Evolutionary conservation across 2,797 vertebrate genomes (phyloP).

Genomic region (Xyrichtys novacula): DNA sequence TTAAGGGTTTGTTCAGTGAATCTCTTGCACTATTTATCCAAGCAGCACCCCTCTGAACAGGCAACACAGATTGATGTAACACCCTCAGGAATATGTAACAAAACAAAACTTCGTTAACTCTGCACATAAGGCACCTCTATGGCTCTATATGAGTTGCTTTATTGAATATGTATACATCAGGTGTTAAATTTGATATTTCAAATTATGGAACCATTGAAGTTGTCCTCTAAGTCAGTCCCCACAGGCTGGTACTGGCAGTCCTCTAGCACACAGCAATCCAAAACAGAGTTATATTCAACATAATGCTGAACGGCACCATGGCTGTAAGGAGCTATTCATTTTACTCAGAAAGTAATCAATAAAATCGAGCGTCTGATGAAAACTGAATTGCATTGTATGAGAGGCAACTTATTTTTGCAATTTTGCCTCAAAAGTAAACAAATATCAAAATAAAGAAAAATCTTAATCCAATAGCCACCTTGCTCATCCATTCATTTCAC

Average conservation of each 20-base stretch:
- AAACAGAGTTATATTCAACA: conserved; percentile 3
- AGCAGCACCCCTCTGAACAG: too few species aligned
- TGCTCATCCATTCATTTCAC: conserved; percentile 56
- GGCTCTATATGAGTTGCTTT: background rate
- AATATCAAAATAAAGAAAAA: conserved; percentile 68
- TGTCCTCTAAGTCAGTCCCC: background rate
- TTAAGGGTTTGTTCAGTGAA: too few species aligned
- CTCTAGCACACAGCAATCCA: background rate
- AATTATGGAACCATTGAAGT: background rate
- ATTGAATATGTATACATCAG: background rate
- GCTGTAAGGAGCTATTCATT: conserved; percentile 55
- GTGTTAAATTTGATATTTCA: background rate
- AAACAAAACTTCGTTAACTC: too few species aligned
- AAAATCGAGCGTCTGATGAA: conserved; percentile 53
- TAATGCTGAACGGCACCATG: background rate
- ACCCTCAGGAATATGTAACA: too few species aligned
- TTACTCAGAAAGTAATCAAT: conserved; percentile 60
- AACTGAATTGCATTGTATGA: conserved; percentile 43
- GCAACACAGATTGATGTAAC: too few species aligned
- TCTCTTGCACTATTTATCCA: too few species aligned
- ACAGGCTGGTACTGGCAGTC: background rate
- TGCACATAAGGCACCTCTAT: background rate
- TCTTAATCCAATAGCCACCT: conserved; percentile 53
- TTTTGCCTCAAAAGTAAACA: conserved; percentile 53
- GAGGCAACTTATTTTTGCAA: conserved; percentile 19